Conservation (phyloP, 1,140 invertebrate species). For the Arion vulgaris region DNA sequence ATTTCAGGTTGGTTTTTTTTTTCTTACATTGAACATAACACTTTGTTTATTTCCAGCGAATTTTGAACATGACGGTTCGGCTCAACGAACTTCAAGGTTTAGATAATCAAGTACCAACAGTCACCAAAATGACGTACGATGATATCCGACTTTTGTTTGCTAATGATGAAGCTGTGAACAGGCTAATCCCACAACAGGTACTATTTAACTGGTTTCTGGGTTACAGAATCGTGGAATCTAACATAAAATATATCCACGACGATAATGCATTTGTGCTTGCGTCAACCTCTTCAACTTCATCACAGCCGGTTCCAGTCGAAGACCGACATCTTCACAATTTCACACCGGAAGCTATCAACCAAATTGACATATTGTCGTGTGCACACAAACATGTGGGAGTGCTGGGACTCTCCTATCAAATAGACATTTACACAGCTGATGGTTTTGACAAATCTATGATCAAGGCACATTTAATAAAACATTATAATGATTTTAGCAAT, state of each 20-base stretch:
- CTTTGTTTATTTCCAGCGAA: background rate
- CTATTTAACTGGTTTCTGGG: background rate
- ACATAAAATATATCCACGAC: background rate
- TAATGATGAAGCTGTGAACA: background rate
- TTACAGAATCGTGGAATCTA: background rate
- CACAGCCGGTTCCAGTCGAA: too few relatives aligned
- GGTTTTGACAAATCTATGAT: background rate
- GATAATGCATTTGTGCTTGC: background rate
- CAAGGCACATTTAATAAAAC: background rate
- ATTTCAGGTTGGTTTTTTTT: too few relatives aligned
- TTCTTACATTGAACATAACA: too few relatives aligned
- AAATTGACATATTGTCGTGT: background rate
- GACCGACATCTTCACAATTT: background rate
- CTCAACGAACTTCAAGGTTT: background rate
- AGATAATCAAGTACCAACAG: background rate
- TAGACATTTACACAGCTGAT: background rate
- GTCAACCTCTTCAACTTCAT: background rate
- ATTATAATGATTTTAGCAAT: background rate
- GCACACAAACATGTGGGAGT: background rate
- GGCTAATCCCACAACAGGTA: background rate
- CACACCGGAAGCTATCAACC: background rate
- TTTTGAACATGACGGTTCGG: background rate
- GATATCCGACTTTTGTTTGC: conserved; percentile 1
- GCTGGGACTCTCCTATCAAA: background rate
- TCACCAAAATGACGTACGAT: background rate